These are phyloP conservation scores for Tragelaphus buxtoni DNA, from an alignment of 2,113 vertebrate species.

Conservation along the genomic window DNA sequence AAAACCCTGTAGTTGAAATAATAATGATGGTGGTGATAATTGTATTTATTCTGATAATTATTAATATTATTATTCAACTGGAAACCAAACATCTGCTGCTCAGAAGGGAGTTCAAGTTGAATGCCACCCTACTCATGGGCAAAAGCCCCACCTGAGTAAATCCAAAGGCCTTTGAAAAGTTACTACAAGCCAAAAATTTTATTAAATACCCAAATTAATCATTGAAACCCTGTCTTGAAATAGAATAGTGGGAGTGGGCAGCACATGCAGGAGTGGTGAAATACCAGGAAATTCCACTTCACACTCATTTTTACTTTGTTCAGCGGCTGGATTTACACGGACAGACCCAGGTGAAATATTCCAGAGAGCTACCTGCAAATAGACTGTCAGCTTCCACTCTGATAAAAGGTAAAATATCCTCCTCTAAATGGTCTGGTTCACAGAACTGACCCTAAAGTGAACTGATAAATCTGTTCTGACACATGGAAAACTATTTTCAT, in stretches of 20 bases:
- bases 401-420: conserved; percentile 64
- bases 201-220: conserved; percentile 64
- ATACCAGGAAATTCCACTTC: neutral
- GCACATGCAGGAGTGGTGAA: neutral
- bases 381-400: conserved; percentile 66
- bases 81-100: conserved; percentile 63
- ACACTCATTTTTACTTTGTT: conserved; percentile 50
- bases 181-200: conserved; percentile 19
- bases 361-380: conserved; percentile 43
- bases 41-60: conserved; percentile 47
- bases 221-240: conserved; percentile 49
- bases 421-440: conserved; percentile 66
- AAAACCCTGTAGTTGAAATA: neutral
- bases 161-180: conserved; percentile 54
- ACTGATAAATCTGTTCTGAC: conserved; percentile 65
- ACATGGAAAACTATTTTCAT: conserved; percentile 56
- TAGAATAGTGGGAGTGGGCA: neutral
- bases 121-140: neutral
- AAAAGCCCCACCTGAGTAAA: conserved; percentile 7
- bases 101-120: conserved; percentile 29
- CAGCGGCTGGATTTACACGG: conserved; percentile 47
- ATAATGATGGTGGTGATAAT: conserved; percentile 3
- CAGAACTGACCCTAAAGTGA: conserved; percentile 60
- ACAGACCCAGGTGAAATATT: conserved; percentile 55
- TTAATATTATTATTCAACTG: conserved; percentile 53